These are phyloP conservation scores for Drosophila takahashii DNA, from an alignment of 1,140 invertebrate genomes.

Conservation along the genomic window DNA sequence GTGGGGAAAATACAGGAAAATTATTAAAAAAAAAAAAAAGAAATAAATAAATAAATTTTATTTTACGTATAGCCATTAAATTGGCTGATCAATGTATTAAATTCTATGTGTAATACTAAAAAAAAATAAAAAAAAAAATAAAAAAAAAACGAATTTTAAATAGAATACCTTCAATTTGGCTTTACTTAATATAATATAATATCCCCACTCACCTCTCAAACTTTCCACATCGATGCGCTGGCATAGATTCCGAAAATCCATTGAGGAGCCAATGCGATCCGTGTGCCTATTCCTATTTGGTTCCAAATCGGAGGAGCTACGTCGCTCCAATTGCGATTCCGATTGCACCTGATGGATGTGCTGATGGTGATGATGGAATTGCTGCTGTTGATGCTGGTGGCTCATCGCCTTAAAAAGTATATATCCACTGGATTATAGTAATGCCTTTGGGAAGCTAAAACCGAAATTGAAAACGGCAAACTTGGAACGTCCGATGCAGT, in stretches of 20 bases:
- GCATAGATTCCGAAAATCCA: constrained; percentile 69
- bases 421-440: not conserved
- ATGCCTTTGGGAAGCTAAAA: not conserved
- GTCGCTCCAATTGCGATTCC: constrained; percentile 16
- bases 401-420: constrained; percentile 16
- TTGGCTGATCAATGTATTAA: too few relatives aligned
- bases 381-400: constrained; percentile 26
- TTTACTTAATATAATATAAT: too few relatives aligned
- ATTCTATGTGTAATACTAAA: too few relatives aligned
- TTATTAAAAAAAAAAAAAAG: not conserved
- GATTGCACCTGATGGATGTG: constrained; percentile 26
- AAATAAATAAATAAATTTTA: too few relatives aligned
- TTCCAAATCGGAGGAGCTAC: constrained; percentile 15
- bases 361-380: constrained; percentile 20
- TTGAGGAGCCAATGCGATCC: constrained; percentile 16
- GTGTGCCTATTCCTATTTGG: constrained; percentile 11
- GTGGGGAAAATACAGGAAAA: not conserved
- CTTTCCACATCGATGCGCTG: constrained; percentile 58
- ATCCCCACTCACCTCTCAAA: constrained; percentile 43
- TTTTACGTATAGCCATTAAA: too few relatives aligned
- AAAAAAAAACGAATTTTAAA: too few relatives aligned
- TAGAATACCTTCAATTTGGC: too few relatives aligned
- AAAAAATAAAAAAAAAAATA: too few relatives aligned
- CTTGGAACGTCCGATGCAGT: constrained; percentile 67
- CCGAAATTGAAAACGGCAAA: not conserved